Percentiles rank a stretch among this genome's conserved stretches.
Evolutionary conservation across 2,888 invertebrate genomes (phyloP).

Genomic region (Poecilus cupreus): DNA sequence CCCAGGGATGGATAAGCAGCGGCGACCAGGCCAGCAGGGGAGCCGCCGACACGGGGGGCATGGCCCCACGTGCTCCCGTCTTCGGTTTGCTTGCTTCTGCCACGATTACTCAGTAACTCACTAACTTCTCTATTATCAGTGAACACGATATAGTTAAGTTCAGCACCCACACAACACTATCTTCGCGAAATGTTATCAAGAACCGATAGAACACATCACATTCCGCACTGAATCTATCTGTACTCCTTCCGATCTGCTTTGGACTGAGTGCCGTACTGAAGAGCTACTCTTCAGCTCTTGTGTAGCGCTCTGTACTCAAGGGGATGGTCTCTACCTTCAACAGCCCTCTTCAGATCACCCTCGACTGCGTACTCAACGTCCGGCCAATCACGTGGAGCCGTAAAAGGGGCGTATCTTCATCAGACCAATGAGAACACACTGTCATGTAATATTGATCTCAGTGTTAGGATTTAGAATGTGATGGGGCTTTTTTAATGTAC

Average conservation of each 20-base stretch:
- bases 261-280: constrained; percentile 52
- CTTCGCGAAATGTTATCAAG: not conserved
- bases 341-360: constrained; percentile 62
- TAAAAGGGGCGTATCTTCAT: constrained; percentile 67
- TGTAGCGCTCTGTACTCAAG: constrained; percentile 40
- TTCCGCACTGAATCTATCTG: not conserved
- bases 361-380: constrained; percentile 60
- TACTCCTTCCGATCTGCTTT: not conserved
- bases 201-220: not conserved
- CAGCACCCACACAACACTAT: not conserved
- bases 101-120: constrained; percentile 48
- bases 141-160: not conserved
- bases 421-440: constrained; percentile 67
- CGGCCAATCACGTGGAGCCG: constrained; percentile 67
- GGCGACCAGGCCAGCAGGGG: constrained; percentile 86
- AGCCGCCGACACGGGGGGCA: constrained; percentile 68
- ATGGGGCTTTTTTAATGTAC: constrained; percentile 40
- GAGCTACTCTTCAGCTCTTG: constrained; percentile 53
- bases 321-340: constrained; percentile 60
- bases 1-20: constrained; percentile 84
- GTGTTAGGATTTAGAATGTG: constrained; percentile 55
- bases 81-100: constrained; percentile 64
- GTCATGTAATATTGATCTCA: constrained; percentile 60
- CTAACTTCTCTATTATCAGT: not conserved
- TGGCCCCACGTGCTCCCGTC: constrained; percentile 61